Conservation (phyloP, 2,888 invertebrate species). For the Trissolcus japonicus region DNA sequence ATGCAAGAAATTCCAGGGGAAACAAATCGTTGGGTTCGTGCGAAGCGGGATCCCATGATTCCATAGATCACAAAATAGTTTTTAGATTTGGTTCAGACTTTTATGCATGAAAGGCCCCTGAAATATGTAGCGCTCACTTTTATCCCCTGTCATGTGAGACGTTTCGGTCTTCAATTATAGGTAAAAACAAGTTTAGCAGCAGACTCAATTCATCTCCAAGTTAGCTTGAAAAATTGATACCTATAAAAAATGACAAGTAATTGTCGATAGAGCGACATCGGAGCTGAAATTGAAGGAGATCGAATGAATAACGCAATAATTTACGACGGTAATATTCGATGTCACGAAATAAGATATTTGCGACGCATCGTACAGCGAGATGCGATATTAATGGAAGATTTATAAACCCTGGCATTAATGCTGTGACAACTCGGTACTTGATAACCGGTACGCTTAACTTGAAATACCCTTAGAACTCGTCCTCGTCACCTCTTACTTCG, state of each 20-base stretch:
- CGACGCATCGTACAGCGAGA: conserved; percentile 14
- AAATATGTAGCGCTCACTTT: conserved; percentile 26
- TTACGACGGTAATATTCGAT: conserved; percentile 30
- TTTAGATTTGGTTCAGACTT: conserved; percentile 6
- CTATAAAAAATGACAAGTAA: conserved; percentile 33
- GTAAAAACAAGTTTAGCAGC: conserved; percentile 14
- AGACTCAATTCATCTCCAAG: conserved; percentile 18
- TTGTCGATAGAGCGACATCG: conserved; percentile 11
- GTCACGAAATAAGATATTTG: conserved; percentile 39
- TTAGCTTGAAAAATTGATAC: conserved; percentile 28
- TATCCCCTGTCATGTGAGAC: conserved; percentile 2
- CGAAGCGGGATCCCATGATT: conserved; percentile 5
- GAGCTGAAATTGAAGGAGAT: conserved; percentile 1
- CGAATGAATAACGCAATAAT: conserved; percentile 33
- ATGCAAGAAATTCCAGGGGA: conserved; percentile 66
- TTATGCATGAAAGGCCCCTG: conserved; percentile 1
- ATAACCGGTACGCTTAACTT: conserved; percentile 36
- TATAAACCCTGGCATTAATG: conserved; percentile 62
- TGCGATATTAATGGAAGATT: conserved; percentile 61
- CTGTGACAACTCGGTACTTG: conserved; percentile 65
- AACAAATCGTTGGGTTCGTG: conserved; percentile 64
- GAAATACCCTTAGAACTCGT: conserved; percentile 59
- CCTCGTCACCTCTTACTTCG: conserved; percentile 43
- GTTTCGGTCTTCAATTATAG: conserved; percentile 13
- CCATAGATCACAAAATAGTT: conserved; percentile 23